A percentile compares a stretch with the other conserved stretches of the same genome.
phyloP scores from a whole-genome alignment of 2,113 vertebrate genomes.

The Ictidomys tridecemlineatus region DNA sequence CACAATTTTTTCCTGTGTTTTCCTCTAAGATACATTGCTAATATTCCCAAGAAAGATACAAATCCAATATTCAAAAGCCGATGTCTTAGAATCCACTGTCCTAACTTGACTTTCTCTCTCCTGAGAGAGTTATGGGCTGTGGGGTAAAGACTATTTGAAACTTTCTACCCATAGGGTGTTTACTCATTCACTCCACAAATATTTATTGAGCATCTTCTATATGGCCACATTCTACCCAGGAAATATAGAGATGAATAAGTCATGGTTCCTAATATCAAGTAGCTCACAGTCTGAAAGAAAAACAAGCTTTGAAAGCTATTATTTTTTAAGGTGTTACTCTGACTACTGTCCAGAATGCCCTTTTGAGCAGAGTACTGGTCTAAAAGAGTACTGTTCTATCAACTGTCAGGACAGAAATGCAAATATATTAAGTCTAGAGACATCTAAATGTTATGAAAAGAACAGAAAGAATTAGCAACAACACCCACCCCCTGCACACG shows the following conservation, averaged over 20 bases:
- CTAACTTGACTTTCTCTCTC: not conserved
- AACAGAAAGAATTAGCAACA: not conserved
- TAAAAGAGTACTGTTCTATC: not conserved
- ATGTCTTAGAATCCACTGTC: slow-evolving; percentile 46
- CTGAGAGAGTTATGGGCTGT: not conserved
- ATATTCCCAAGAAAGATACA: slow-evolving; percentile 13
- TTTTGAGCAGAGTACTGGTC: not conserved
- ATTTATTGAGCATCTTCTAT: slow-evolving; percentile 64
- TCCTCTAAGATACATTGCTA: not conserved
- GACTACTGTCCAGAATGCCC: not conserved
- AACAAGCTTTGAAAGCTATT: not conserved
- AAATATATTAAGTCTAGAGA: not conserved
- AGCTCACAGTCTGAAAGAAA: slow-evolving; percentile 41
- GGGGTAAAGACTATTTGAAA: not conserved
- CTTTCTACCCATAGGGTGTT: not conserved
- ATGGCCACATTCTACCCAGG: not conserved
- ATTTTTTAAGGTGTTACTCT: not conserved
- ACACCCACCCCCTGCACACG: not conserved
- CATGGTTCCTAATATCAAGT: not conserved
- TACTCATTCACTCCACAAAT: slow-evolving; percentile 56
- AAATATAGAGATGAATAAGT: slow-evolving; percentile 51
- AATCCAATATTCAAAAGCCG: not conserved
- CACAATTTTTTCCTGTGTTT: not conserved
- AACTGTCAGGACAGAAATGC: not conserved
- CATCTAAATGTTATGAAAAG: not conserved